phyloP scores from a whole-genome alignment of 2,113 vertebrate genomes.

The Bujurquina vittata region DNA sequence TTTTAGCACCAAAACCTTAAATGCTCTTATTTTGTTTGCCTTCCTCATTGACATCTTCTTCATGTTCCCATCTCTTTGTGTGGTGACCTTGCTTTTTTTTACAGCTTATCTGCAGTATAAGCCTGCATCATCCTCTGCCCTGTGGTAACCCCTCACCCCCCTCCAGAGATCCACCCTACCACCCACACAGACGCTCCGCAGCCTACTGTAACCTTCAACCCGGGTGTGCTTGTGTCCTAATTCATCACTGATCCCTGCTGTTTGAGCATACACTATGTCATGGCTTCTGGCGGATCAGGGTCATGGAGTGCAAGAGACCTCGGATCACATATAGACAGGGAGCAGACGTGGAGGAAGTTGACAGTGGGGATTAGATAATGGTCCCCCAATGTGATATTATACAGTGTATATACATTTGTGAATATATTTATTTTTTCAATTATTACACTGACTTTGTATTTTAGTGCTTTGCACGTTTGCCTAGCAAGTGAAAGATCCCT shows the following conservation, averaged over 20 bases:
- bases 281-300: neutral
- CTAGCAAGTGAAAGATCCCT: neutral
- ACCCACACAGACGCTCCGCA: slow-evolving; percentile 16
- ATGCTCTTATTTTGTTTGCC: neutral
- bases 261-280: neutral
- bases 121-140: slow-evolving; percentile 29
- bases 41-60: neutral
- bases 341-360: neutral
- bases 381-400: neutral
- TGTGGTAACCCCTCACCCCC: neutral
- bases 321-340: neutral
- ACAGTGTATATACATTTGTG: neutral
- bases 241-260: slow-evolving; percentile 17
- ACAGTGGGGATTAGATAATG: neutral
- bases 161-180: neutral
- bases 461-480: neutral
- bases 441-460: neutral
- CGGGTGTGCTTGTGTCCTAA: neutral
- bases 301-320: neutral
- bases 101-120: slow-evolving; percentile 32
- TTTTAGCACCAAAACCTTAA: neutral
- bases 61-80: neutral
- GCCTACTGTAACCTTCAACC: slow-evolving; percentile 29
- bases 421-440: neutral
- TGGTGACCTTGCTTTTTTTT: slow-evolving; percentile 37